These are phyloP conservation scores for Lacanobia oleracea DNA, from an alignment of 2,888 invertebrate species.

Conservation along the genomic window DNA sequence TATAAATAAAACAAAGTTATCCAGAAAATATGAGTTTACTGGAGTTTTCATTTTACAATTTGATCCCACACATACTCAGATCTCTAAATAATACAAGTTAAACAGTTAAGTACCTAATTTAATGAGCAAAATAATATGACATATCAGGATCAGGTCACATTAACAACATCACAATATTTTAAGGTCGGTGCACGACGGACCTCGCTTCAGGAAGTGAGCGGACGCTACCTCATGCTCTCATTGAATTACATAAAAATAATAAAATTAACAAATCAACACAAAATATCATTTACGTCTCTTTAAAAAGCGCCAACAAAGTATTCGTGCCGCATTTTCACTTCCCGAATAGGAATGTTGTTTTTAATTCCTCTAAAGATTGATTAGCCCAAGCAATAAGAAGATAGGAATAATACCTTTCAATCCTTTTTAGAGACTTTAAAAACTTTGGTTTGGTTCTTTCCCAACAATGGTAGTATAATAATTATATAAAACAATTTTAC, in stretches of 20 bases:
- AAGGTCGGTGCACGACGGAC: conserved; percentile 55
- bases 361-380: conserved; percentile 39
- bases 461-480: conserved; percentile 11
- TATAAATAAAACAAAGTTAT: conserved; percentile 56
- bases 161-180: conserved; percentile 66
- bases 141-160: conserved; percentile 62
- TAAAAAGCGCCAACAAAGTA: conserved; percentile 9
- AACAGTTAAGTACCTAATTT: conserved; percentile 64
- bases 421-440: conserved; percentile 25
- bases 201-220: conserved; percentile 54
- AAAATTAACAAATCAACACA: conserved; percentile 19
- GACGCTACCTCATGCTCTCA: conserved; percentile 17
- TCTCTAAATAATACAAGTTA: conserved; percentile 58
- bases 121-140: conserved; percentile 70
- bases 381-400: conserved; percentile 17
- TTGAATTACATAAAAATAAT: conserved; percentile 11
- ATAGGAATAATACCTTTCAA: conserved; percentile 25
- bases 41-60: conserved; percentile 53
- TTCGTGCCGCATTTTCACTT: conserved; percentile 40
- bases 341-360: conserved; percentile 59
- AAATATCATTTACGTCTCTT: background rate
- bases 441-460: conserved; percentile 27
- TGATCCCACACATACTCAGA: conserved; percentile 64
- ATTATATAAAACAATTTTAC: conserved; percentile 3
- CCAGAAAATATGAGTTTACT: conserved; percentile 64